phyloP scores from a whole-genome alignment of 1,140 invertebrate genomes.

The Trachymyrmex septentrionalis region DNA sequence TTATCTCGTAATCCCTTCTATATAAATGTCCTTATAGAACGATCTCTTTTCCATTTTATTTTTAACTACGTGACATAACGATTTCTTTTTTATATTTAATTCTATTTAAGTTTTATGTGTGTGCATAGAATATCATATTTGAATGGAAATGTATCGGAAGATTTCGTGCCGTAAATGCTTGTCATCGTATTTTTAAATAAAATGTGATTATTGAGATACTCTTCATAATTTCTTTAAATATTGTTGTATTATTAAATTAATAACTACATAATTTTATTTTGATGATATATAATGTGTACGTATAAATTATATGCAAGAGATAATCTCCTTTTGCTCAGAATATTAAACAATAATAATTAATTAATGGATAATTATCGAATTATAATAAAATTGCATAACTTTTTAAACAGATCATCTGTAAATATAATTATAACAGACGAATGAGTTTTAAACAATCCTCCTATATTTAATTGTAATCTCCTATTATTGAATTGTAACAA shows the following conservation, averaged over 20 bases:
- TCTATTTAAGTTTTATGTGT: neutral
- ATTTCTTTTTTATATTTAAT: slow-evolving; percentile 22
- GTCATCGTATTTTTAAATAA: neutral
- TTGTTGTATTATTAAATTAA: neutral
- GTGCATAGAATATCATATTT: neutral
- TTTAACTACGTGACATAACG: slow-evolving; percentile 14
- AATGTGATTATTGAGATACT: neutral
- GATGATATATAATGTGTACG: neutral
- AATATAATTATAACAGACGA: neutral
- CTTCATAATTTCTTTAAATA: neutral
- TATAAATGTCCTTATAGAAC: slow-evolving; percentile 4
- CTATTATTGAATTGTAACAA: neutral
- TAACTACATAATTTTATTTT: slow-evolving; percentile 1
- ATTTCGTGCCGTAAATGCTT: neutral
- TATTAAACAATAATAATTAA: neutral
- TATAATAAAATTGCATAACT: slow-evolving; percentile 1
- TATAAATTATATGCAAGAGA: neutral
- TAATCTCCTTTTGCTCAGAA: neutral
- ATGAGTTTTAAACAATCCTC: neutral
- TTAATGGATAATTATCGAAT: neutral
- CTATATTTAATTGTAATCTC: too few species aligned
- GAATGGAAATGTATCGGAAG: neutral
- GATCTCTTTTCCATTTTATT: slow-evolving; percentile 17
- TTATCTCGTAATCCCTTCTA: slow-evolving; percentile 24
- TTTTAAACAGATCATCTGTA: neutral